Evolutionary conservation across 2,113 vertebrate genomes (phyloP), one percentile per base, ranked within the genome.

Genomic region (Tachysurus fulvidraco): DNA sequence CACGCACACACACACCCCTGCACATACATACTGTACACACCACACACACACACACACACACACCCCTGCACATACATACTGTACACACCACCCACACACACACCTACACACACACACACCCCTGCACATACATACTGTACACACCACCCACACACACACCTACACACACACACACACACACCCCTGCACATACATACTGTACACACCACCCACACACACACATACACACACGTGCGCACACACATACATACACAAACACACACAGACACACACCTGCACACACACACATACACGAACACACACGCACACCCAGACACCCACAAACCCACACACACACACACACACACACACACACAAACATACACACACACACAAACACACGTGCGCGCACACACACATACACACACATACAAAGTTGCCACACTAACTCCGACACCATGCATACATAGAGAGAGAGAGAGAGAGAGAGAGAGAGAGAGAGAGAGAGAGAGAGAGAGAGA

Each of bases 281-380:
- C 36, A 36, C 36, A 36, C 36, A 36, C 36, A 36, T 2, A 36
- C 36, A 36, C 36, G n/a, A n/a, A 36, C 36, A 36, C 36, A 36
- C 36, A 36, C 36, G 67, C 23, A 57, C 30, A 76, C 78, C 52
- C 85, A 36, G 1, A 36, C 36, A 36, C 36, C 1, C 36, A 36
- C 36, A 36, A 36, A 36, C 36, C n/a, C n/a, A n/a, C 83, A 83
- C 83, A 88, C 83, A 89, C 64, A 60, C 78, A 80, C 23, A 57
- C 30, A 76, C 78, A 62, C 85, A 36, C 36, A 36, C 36, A 36
- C 36, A 36, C 36, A 36, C 36, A 36, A 36, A 36, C 36, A 36
- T 2, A 36, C 36, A 36, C 36, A 1, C 36, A 36, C 36, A 36
- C 36, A 36, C 36, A 36, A 1, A 36, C 36, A 36, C 36, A 36